These are phyloP conservation scores for Drosophila tropicalis DNA, from an alignment of 1,140 invertebrate genomes.

Conservation along the genomic window DNA sequence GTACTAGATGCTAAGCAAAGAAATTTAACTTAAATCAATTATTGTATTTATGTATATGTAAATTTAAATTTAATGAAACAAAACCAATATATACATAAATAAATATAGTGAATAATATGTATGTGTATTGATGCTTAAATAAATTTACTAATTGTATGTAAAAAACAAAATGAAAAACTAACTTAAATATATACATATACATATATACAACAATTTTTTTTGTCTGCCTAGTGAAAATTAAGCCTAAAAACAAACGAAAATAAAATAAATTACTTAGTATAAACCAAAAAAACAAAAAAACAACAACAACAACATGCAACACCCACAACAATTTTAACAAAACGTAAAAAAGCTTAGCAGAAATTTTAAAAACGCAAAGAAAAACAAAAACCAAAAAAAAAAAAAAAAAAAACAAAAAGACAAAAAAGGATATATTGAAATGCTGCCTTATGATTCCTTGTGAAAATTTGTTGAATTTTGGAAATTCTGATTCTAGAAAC, in stretches of 20 bases:
- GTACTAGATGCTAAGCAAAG: constrained; percentile 39
- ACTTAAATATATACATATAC: constrained; percentile 26
- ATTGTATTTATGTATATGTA: constrained; percentile 55
- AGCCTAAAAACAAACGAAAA: constrained; percentile 29
- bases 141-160: constrained; percentile 63
- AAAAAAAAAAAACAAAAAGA: constrained; percentile 25
- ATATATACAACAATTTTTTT: constrained; percentile 58
- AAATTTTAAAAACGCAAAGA: constrained; percentile 70
- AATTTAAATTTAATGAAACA: constrained; percentile 22
- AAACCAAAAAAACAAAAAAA: constrained; percentile 21
- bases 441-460: constrained; percentile 82
- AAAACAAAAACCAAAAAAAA: constrained; percentile 34
- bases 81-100: constrained; percentile 35
- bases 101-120: constrained; percentile 37
- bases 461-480: constrained; percentile 56
- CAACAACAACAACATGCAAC: constrained; percentile 18
- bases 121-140: constrained; percentile 68
- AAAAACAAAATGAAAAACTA: constrained; percentile 10
- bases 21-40: constrained; percentile 59
- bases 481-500: constrained; percentile 21
- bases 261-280: constrained; percentile 17
- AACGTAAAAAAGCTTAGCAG: constrained; percentile 66
- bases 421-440: constrained; percentile 46
- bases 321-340: constrained; percentile 54
- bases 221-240: constrained; percentile 63